Evolutionary conservation across 2,797 vertebrate species (phyloP), one percentile per base, ranked within the genome.

Genomic region (Esox lucius): DNA sequence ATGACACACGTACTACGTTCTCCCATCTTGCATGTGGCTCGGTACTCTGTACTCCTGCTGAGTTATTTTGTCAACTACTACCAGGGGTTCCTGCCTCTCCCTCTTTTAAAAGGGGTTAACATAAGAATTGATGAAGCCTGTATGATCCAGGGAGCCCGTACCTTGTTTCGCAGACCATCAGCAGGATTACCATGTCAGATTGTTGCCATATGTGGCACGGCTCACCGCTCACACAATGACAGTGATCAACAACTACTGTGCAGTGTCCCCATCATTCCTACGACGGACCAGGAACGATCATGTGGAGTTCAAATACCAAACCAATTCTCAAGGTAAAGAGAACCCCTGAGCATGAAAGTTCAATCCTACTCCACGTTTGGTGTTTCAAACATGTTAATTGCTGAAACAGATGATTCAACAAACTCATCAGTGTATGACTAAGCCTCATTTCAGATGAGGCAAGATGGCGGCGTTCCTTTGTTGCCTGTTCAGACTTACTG

Each of bases 191-290:
- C 91, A 88, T 91, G 92, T 88, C 92, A 93, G 92, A 93, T 94
- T 91, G 92, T 91, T 93, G 92, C 94, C 94, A 95, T 91, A 94
- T 95, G 94, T 86, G 90, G 90, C 92, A 93, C 90, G 91, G 88
- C 84, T 87, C 90, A 89, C 80, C 80, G 72, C 89, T 89, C 85
- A 33, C 70, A 76, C 90, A 82, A 79, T 91, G 91, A 92, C 92
- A 94, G 90, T 91, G 92, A 93, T 93, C 88, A 81, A 92, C 87
- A 90, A 85, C 89, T 85, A 81, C 86, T 84, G 84, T 87, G 88
- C 91, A 84, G 83, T 85, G 79, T 82, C 86, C 78, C 84, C 86
- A 85, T 90, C 87, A 17, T 28, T 78, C 73, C 78, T 31, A 79
- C 33, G 74, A 69, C 24, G 76, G 85, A 89, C 77, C 83, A 88